Base-by-base conservation (phyloP, 1,140 invertebrate genomes). In the Drosophila paulistorum region DNA sequence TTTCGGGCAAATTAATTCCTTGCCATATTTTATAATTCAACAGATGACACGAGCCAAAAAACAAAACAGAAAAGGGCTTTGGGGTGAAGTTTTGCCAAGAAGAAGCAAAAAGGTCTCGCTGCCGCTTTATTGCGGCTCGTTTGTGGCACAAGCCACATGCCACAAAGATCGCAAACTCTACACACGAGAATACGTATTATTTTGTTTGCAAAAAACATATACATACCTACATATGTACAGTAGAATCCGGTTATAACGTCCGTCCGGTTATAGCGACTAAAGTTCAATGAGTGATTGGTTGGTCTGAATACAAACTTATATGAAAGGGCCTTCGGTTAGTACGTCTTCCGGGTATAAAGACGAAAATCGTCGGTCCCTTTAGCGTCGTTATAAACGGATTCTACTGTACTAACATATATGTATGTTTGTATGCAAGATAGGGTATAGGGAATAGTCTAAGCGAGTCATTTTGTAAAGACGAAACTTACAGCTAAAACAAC, bases 21-120 rank as follows among this genome's bases (percentile, higher is more conserved):
- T 90, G 86, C 86, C 81, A 90, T 90, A 90, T 78, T 90, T 90
- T 90, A 90, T 90, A 90, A 90, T 83, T 86, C 86, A 90, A 90
- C 86, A 90, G 86, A 90, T 90, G 86, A 90, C 86, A 90, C 86
- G 86, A 90, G 86, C 86, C 86, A 90, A 70, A 17, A 48, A 55
- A 57, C 26, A 65, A 39, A 70, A 65, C 37, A 11, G 37, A 17
- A 51, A 51, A 57, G 64, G 54, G 59, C 59, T 57, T 33, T 58
- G 57, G 57, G 57, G 60, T 71, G 65, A 30, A 71, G 65, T 55
- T 59, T 45, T 65, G 63, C 65, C 76, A 71, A 61, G 62, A 65
- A 74, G 55, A 68, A 39, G 11, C 42, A 48, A 73, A 77, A 61
- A 48, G 74, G 74, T 70, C 55, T 65, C 63, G 71, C 42, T 81